Evolutionary conservation across 2,888 invertebrate genomes (phyloP), one percentile per base, ranked within the genome.

Genomic region (Dichetophora obliterata): DNA sequence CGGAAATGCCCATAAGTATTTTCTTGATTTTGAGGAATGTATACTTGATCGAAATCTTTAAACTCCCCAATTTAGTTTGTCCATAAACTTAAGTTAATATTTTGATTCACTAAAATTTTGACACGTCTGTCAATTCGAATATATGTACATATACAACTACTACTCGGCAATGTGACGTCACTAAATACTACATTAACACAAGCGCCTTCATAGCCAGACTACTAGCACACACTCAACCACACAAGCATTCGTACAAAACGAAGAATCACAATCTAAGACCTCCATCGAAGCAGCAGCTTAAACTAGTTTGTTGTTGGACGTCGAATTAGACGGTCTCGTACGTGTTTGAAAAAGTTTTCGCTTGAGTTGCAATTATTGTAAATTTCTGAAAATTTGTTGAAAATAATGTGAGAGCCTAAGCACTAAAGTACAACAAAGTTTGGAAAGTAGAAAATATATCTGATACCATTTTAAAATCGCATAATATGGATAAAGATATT

Each of bases 221-320:
- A 50, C 50, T 27, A 5, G 22, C 24, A n/a, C 16, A 48, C 48
- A 34, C 31, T 34, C 16, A n/a, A 65, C 34, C 27, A 69, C 50
- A 71, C 37, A 11, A 37, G 43, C 16, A 43, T 37, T 34, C 59
- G 71, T 22, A 59, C 70, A 70, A 22, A 59, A 24, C 59, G 24
- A 31, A 72, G 31, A 63, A 19, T 34, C 48, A 31, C 61, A 19
- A 24, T 63, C 43, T 24, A 72, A 61, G 61, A 65, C 27, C 24
- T 65, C 54, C 65, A 74, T 54, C n/a, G 43, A 69, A 34, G 61
- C 66, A 50, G 48, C 31, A 74, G 61, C 74, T 73, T 31, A 74
- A 74, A 74, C 75, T 69, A 75, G 75, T 75, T 69, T 68, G 50
- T 61, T 59, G 59, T 59, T 75, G 61, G 59, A 75, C 43, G 69